A percentile compares a stretch with the other conserved stretches of the same genome.
These are phyloP conservation scores for Amphiprion percula DNA, from an alignment of 2,113 vertebrate genomes.

Conservation along the genomic window DNA sequence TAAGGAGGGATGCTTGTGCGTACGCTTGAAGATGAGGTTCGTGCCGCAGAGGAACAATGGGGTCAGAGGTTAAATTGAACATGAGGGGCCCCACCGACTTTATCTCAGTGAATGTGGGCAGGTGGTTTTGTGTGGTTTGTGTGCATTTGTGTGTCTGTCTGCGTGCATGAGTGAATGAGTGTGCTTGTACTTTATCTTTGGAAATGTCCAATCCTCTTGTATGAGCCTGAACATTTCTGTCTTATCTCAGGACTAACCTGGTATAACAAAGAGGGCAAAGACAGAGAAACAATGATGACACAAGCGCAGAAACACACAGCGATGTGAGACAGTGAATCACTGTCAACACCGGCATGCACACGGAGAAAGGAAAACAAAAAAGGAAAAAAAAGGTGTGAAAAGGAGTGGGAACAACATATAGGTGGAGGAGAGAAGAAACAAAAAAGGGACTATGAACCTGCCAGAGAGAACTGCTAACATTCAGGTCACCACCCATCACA, in stretches of 20 bases:
- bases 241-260: constrained; percentile 44
- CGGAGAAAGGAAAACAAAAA: neutral
- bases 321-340: neutral
- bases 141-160: neutral
- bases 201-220: constrained; percentile 39
- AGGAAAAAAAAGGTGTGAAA: neutral
- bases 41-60: constrained; percentile 12
- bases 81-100: constrained; percentile 22
- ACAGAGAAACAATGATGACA: constrained; percentile 34
- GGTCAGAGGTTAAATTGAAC: constrained; percentile 58
- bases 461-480: neutral
- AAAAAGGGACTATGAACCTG: neutral
- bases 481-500: constrained; percentile 1
- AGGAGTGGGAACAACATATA: neutral
- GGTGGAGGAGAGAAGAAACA: neutral
- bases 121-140: neutral
- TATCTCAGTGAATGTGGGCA: constrained; percentile 17
- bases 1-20: constrained; percentile 5
- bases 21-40: constrained; percentile 21
- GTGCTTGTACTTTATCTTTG: constrained; percentile 35
- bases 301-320: constrained; percentile 18
- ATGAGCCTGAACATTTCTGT: constrained; percentile 23
- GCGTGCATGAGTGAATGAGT: constrained; percentile 4
- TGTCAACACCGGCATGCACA: neutral
- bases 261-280: constrained; percentile 38